A percentile compares a stretch with the other conserved stretches of the same genome.
These are phyloP conservation scores for Anoplopoma fimbria DNA, from an alignment of 2,113 vertebrate genomes.

Conservation along the genomic window DNA sequence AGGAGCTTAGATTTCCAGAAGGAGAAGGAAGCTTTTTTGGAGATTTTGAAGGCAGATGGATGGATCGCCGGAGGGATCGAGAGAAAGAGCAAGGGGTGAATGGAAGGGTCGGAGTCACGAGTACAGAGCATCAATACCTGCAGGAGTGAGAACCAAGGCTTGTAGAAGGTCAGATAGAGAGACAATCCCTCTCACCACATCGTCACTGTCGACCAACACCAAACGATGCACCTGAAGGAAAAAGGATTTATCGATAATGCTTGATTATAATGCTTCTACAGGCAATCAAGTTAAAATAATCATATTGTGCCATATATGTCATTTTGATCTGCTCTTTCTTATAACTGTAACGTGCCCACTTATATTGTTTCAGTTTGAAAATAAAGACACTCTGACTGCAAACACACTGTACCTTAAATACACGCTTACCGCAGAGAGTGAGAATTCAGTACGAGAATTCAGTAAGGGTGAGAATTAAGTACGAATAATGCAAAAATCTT, in stretches of 20 bases:
- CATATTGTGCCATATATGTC: no score
- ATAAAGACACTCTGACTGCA: no score
- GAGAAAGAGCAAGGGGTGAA: constrained; percentile 25
- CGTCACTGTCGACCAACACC: constrained; percentile 91
- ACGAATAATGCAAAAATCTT: no score
- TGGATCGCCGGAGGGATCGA: neutral
- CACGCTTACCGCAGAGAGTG: no score
- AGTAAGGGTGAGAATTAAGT: no score
- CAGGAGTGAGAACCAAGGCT: constrained; percentile 93
- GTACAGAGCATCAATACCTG: constrained; percentile 95
- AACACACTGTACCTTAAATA: no score
- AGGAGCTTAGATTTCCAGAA: neutral
- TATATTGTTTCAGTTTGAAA: no score
- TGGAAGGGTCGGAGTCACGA: constrained; percentile 80
- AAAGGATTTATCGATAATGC: neutral
- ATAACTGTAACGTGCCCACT: no score
- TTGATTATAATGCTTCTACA: no score
- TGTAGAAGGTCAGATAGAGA: constrained; percentile 98
- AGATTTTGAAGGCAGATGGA: constrained; percentile 20
- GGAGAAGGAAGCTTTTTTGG: constrained; percentile 25
- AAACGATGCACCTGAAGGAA: constrained; percentile 93
- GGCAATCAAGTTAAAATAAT: neutral
- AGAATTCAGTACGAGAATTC: no score
- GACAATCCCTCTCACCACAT: constrained; percentile 90
- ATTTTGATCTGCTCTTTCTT: no score